Evolutionary conservation across 2,888 invertebrate genomes (phyloP).

Genomic region (Melinaea menophilus): DNA sequence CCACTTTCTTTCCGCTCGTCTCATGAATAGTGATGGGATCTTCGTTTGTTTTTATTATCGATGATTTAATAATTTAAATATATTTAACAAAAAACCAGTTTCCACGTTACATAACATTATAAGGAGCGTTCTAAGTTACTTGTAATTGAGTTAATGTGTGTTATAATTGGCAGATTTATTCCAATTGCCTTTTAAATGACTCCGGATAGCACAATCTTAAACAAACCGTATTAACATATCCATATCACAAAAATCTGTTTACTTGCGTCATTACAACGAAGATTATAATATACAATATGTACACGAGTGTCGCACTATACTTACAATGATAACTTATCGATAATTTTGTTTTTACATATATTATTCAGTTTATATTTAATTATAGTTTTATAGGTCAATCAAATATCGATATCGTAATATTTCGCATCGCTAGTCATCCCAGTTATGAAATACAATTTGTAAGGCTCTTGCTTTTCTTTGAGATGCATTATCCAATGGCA

Average conservation of each 20-base stretch:
- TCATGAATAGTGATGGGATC: slow-evolving; percentile 21
- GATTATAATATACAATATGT: too few species aligned
- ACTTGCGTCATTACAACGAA: too few species aligned
- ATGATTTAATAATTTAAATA: slow-evolving; percentile 1
- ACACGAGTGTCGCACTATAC: too few species aligned
- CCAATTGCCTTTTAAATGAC: not conserved
- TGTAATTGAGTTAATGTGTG: too few species aligned
- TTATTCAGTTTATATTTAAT: not conserved
- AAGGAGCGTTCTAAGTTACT: too few species aligned
- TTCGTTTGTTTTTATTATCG: slow-evolving; percentile 5
- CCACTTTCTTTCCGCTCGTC: slow-evolving; percentile 35
- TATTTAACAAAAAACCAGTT: not conserved
- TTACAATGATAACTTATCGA: not conserved
- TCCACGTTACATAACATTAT: too few species aligned
- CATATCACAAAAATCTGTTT: too few species aligned
- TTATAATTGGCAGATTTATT: not conserved
- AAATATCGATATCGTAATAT: not conserved
- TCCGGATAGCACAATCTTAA: too few species aligned
- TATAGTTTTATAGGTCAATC: too few species aligned
- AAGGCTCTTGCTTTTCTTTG: slow-evolving; percentile 45
- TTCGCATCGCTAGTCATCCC: slow-evolving; percentile 32
- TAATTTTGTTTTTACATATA: not conserved
- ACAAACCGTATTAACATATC: too few species aligned
- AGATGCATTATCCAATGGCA: slow-evolving; percentile 1
- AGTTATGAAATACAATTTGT: slow-evolving; percentile 42